These are phyloP conservation scores for Halotydeus destructor DNA, from an alignment of 1,140 invertebrate species.

Conservation along the genomic window DNA sequence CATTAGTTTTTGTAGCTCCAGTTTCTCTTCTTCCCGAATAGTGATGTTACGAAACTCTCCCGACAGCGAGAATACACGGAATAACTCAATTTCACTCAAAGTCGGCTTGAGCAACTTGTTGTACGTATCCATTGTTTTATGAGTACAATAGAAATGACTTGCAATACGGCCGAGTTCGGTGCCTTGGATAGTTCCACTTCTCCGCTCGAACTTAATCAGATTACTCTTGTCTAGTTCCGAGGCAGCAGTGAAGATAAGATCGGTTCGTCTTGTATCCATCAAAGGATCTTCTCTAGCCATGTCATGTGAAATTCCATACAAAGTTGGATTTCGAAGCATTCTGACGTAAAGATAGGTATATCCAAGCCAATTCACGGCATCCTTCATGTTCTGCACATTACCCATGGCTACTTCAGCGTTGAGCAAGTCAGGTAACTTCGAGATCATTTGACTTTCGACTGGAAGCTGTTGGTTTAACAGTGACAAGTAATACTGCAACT, in stretches of 20 bases:
- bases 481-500: conserved; percentile 94
- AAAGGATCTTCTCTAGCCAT: conserved; percentile 50
- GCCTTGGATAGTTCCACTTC: conserved; percentile 73
- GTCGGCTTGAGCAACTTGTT: conserved; percentile 92
- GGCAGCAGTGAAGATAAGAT: conserved; percentile 90
- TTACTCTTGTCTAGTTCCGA: conserved; percentile 72
- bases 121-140: conserved; percentile 89
- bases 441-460: conserved; percentile 36
- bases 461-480: conserved; percentile 74
- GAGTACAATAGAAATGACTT: conserved; percentile 92
- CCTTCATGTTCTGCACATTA: conserved; percentile 79
- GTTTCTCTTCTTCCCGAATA: conserved; percentile 92
- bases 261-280: conserved; percentile 69
- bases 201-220: conserved; percentile 85
- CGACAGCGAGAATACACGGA: conserved; percentile 95
- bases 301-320: conserved; percentile 75
- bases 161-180: conserved; percentile 91
- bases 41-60: conserved; percentile 78
- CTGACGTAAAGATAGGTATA: conserved; percentile 92
- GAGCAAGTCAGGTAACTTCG: conserved; percentile 70
- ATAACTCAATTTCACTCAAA: conserved; percentile 89
- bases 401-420: conserved; percentile 96
- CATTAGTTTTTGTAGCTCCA: conserved; percentile 91
- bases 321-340: conserved; percentile 56
- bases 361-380: conserved; percentile 85